phyloP scores from a whole-genome alignment of 2,888 invertebrate genomes.

The Suillia variegata region DNA sequence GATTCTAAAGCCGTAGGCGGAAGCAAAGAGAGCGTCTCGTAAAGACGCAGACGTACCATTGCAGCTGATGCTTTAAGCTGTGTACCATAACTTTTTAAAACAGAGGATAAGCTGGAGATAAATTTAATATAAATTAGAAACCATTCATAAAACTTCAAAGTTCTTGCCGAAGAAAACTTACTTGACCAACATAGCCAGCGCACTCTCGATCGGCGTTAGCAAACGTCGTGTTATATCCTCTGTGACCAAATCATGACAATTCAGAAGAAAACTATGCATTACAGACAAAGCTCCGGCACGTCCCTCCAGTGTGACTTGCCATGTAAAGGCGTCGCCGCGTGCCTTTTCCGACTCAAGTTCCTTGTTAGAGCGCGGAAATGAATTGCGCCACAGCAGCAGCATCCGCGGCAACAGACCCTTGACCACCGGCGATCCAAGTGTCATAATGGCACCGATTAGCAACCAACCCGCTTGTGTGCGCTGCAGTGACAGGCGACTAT shows the following conservation, averaged over 20 bases:
- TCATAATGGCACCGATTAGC: slow-evolving; percentile 95
- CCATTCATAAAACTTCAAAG: neutral
- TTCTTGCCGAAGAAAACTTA: slow-evolving; percentile 61
- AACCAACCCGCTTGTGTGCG: slow-evolving; percentile 98
- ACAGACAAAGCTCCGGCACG: slow-evolving; percentile 95
- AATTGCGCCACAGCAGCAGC: slow-evolving; percentile 95
- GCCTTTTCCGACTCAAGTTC: slow-evolving; percentile 97
- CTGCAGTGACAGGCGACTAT: slow-evolving; percentile 90
- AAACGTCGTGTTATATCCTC: slow-evolving; percentile 91
- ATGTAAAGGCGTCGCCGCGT: slow-evolving; percentile 96
- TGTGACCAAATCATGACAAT: slow-evolving; percentile 88
- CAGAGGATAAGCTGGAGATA: slow-evolving; percentile 76
- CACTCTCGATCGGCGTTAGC: slow-evolving; percentile 91
- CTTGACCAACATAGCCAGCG: slow-evolving; percentile 93
- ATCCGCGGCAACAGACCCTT: slow-evolving; percentile 90
- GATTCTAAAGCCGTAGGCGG: slow-evolving; percentile 82
- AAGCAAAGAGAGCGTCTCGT: slow-evolving; percentile 81
- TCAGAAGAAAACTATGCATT: slow-evolving; percentile 88
- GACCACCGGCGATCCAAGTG: slow-evolving; percentile 90
- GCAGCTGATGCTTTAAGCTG: slow-evolving; percentile 93
- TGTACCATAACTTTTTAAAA: slow-evolving; percentile 87
- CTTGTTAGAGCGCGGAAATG: slow-evolving; percentile 94
- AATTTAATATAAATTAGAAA: neutral
- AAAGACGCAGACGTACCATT: slow-evolving; percentile 89
- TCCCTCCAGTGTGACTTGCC: slow-evolving; percentile 97